Evolutionary conservation across 2,888 invertebrate species (phyloP), one percentile per base, ranked within the genome.

Genomic region (Acronicta aceris): DNA sequence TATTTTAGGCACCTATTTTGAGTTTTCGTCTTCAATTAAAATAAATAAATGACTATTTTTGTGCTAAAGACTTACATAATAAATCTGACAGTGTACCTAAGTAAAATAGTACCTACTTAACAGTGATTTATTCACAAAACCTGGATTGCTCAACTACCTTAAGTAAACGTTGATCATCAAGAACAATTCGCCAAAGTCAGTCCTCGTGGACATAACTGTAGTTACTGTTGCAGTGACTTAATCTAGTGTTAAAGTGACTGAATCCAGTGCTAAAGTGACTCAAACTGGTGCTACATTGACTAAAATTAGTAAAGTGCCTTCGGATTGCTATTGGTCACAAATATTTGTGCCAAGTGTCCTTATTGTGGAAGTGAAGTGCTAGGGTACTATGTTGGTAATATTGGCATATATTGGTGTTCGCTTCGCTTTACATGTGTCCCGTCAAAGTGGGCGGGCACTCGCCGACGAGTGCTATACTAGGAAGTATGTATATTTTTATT

Each of bases 381-480:
- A 62, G 59, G 68, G 50, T 79, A 91, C 86, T 87, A 93, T 94
- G 94, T 88, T 94, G 78, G 93, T 93, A 87, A 92, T 94, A 68
- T 81, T 94, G 58, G 94, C 93, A 16, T 94, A 93, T 65, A 92
- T 93, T 64, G 94, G 94, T 33, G 93, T 94, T 17, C 84, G 94
- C 54, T 94, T 93, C 71, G 92, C 89, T 52, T 85, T 94, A 60
- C 89, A 94, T 89, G 91, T 94, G 87, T 94, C 94, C 70, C 79
- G 92, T 82, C 94, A 94, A 77, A 94, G 91, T 76, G 90, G 87
- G 38, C 81, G 92, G 41, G 92, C 93, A 41, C 87, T 94, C 74
- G 94, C 94, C 33, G 89, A 94, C 76, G 94, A 94, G 85, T 94
- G 94, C 81, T 94, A 94, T 82, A 94, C 93, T 63, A 88, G 94